Base-by-base conservation (phyloP, 2,113 vertebrate genomes). In the Sylvicapra grimmia region DNA sequence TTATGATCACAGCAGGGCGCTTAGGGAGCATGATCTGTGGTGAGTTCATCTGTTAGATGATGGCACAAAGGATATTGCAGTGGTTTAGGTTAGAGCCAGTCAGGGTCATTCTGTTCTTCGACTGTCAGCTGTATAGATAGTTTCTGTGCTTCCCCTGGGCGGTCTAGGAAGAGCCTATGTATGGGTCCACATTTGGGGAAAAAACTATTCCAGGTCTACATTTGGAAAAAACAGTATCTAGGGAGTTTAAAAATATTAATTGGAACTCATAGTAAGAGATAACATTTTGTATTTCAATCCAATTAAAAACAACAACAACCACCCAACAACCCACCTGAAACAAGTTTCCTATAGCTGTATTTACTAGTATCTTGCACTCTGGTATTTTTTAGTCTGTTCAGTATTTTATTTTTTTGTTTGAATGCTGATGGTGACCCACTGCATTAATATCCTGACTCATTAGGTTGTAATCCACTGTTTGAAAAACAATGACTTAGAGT, bases 371-470 rank as follows among this genome's bases (percentile, higher is more conserved):
- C 31, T 7, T 75, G 29, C 4, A 29, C 18, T 40, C 16, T 59
- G 53, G 21, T 68, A 33, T 36, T 51, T 89, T 94, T 92, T 56
- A 80, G 79, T 95, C 16, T 88, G 19, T 89, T 96, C 23, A 5
- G 53, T 96, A 14, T 93, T 84, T 84, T 65, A 5, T 96, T 79
- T 86, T 85, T 49, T 53, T 93, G 94, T 97, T 92, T 86, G 86
- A 97, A 54, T 90, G 53, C 13, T 85, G 18, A 19, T 93, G 31
- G 31, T 92, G 33, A 65, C 33, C 65, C 13, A 49, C 23, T 77
- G 53, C 33, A 53, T 90, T 79, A 31, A 61, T 87, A 40, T 85
- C 33, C 44, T 77, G 72, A 44, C 59, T 94, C 63, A 33, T 86
- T 89, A 77, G 77, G 29, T 94, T 77, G 13, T 98, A 84, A 89